Base-by-base conservation (phyloP, 2,888 invertebrate species). In the Hirtodrosophila alboralis region DNA sequence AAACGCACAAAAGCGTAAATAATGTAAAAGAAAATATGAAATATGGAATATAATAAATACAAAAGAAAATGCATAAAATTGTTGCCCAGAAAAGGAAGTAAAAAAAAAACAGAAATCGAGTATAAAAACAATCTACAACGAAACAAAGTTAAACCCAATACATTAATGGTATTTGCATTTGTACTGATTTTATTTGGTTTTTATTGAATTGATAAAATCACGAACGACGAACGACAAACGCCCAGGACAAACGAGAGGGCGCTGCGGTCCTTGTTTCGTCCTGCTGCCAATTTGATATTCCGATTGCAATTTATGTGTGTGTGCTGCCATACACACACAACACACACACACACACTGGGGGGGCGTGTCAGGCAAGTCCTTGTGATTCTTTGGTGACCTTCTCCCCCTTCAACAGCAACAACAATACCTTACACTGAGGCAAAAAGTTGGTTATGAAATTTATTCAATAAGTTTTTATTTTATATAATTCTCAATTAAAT, bases 161-260 rank as follows among this genome's bases (percentile, higher is more conserved):
- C 85, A 88, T 88, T 88, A 86, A 87, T 81, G 87, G 79, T 88
- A 88, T 88, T 88, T 88, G 86, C 84, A 85, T 87, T 84, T 87
- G 80, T 87, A 78, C 84, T 80, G 88, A 88, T 88, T 88, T 88
- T 88, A 88, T 88, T 88, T 84, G 73, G 81, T 87, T 89, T 89
- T 89, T 88, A 88, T 88, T 88, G 88, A 88, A 88, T 88, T 88
- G 88, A 88, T 88, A 87, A 89, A 88, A 88, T 89, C 88, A 75
- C 66, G 75, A 60, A 52, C 41, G 59, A 75, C 66, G 75, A 60
- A 52, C 41, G 59, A 58, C 60, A 64, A 53, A 61, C 61, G 52
- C 21, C 40, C 52, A 43, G 45, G 27, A 51, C 61, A 58, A 59
- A 51, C 47, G 58, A 62, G 63, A 60, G 66, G 64, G 59, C 60